A percentile compares a stretch with the other conserved stretches of the same genome.
Evolutionary conservation across 2,113 vertebrate genomes (phyloP).

Genomic region (Ia io): DNA sequence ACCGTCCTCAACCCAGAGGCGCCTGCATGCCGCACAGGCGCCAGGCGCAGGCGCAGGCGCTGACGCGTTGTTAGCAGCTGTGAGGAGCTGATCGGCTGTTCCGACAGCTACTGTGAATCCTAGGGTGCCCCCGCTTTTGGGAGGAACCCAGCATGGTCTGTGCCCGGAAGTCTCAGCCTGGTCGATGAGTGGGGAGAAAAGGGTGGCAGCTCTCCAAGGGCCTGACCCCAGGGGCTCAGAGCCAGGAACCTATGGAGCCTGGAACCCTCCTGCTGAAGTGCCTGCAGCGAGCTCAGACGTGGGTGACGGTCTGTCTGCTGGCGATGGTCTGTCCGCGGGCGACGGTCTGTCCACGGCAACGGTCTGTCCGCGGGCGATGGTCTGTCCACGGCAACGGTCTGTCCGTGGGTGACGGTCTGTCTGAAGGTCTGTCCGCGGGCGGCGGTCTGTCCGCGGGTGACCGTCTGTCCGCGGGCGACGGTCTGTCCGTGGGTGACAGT

Average conservation of each 20-base stretch:
- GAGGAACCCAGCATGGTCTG: background rate
- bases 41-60: background rate
- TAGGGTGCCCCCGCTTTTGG: background rate
- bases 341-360: too few species aligned
- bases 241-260: too few species aligned
- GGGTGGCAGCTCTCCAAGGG: background rate
- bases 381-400: too few species aligned
- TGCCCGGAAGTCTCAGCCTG: background rate
- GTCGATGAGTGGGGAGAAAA: background rate
- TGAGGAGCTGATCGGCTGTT: background rate
- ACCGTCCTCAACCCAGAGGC: too few species aligned
- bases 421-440: too few species aligned
- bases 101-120: background rate
- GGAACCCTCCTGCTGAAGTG: too few species aligned
- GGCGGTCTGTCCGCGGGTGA: too few species aligned
- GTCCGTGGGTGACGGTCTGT: too few species aligned
- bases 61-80: background rate
- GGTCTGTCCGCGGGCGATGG: too few species aligned
- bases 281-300: too few species aligned
- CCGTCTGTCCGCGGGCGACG: rapidly evolving
- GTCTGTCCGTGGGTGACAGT: too few species aligned
- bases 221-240: background rate
- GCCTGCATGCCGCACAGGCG: rapidly evolving
- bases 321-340: too few species aligned
- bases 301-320: rapidly evolving